Percentiles rank a stretch among this genome's conserved stretches.
These are phyloP conservation scores for Lophura nycthemera DNA, from an alignment of 2,113 vertebrate species.

Conservation along the genomic window DNA sequence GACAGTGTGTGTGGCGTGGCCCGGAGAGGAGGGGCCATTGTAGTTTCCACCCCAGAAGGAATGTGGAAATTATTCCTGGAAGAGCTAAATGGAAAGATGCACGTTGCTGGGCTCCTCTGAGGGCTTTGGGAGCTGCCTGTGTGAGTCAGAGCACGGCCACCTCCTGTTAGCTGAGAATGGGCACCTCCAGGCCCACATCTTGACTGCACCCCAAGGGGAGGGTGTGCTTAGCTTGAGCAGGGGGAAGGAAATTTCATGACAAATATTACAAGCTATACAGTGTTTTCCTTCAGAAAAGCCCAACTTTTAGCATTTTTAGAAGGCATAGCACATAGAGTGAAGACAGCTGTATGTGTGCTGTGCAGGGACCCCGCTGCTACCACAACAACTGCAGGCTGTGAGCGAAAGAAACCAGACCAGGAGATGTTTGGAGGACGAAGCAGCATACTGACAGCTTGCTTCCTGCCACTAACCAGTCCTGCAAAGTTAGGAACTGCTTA, in stretches of 20 bases:
- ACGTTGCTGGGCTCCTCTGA: not conserved
- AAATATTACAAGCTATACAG: not conserved
- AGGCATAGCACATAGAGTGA: not conserved
- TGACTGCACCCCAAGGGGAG: accelerated
- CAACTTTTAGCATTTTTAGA: not conserved
- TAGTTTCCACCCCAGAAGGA: conserved; percentile 56
- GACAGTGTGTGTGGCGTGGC: conserved; percentile 17
- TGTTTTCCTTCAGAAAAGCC: not conserved
- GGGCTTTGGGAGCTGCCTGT: not conserved
- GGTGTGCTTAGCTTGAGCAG: not conserved
- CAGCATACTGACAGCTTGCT: accelerated
- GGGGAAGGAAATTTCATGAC: not conserved
- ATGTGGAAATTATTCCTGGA: conserved; percentile 59
- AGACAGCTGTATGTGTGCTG: not conserved
- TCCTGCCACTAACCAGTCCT: not conserved
- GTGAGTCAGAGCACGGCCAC: not conserved
- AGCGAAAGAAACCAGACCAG: not conserved
- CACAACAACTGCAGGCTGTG: not conserved
- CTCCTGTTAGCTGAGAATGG: accelerated
- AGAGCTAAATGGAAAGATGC: conserved; percentile 50
- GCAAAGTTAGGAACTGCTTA: not conserved
- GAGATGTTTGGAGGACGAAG: not conserved
- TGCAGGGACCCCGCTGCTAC: not conserved
- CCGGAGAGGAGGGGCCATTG: conserved; percentile 37
- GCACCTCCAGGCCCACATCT: not conserved